Conservation (phyloP, 1,140 invertebrate genomes). For the Tachypleus tridentatus region DNA sequence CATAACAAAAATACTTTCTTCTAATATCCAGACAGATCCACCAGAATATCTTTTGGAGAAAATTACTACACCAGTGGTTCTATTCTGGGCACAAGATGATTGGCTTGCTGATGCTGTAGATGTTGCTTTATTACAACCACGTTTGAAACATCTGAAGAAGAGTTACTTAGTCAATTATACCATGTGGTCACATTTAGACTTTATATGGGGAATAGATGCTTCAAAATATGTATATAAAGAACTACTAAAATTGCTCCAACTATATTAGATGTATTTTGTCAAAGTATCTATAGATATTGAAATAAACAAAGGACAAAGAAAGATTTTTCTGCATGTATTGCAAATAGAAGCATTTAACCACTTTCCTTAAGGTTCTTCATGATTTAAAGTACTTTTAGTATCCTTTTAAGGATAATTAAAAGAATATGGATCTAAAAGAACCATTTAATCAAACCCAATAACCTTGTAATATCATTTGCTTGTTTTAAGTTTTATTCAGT, state of each 20-base stretch:
- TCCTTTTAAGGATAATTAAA: too few species aligned
- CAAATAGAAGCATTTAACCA: too few species aligned
- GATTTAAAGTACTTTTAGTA: too few species aligned
- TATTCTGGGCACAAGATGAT: constrained; percentile 58
- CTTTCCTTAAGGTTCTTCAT: too few species aligned
- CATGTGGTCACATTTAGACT: constrained; percentile 2
- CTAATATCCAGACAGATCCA: constrained; percentile 36
- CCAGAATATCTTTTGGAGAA: constrained; percentile 50
- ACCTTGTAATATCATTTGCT: too few species aligned
- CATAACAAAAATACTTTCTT: neutral
- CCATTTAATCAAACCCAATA: too few species aligned
- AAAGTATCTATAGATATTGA: too few species aligned
- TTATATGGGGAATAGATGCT: constrained; percentile 3
- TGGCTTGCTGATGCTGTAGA: constrained; percentile 49
- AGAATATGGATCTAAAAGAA: too few species aligned
- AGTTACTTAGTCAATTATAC: neutral
- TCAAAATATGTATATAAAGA: constrained; percentile 4
- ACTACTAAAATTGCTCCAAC: neutral
- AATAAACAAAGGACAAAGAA: too few species aligned
- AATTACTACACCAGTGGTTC: constrained; percentile 47
- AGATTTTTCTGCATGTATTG: too few species aligned
- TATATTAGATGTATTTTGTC: too few species aligned
- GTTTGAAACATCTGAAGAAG: neutral
- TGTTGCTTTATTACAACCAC: constrained; percentile 14
- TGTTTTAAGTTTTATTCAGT: too few species aligned